Base-by-base conservation (phyloP, 2,888 invertebrate species). In the Odontomyia ornata region DNA sequence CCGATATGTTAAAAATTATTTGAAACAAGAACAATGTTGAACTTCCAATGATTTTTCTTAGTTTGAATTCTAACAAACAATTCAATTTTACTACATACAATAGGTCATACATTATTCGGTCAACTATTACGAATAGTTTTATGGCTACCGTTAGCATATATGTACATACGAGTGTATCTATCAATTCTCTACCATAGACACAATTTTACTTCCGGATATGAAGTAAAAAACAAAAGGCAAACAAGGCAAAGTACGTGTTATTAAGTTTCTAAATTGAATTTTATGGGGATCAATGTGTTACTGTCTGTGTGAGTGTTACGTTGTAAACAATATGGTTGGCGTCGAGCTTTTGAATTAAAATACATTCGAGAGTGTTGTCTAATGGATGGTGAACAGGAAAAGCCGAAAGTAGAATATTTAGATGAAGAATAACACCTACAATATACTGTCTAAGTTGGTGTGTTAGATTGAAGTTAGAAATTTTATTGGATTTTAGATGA, bases 201-300 rank as follows among this genome's bases (percentile, higher is more conserved):
- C 47, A 69, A 47, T 25, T 65, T 43, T 69, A 69, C 69, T 69
- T 69, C 69, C 69, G 69, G 69, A 69, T 25, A 11, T 52, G n/a
- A 30, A 65, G 36, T 36, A 52, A 13, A 36, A 36, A 36, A 36
- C 36, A 36, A 36, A 36, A 18, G 52, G 52, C 52, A n/a, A n/a
- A 52, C 52, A 15, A 15, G 69, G 69, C 21, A 36, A 36, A 36
- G 36, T 36, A 25, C 18, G 28, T 36, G 21, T 36, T 30, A 65
- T 30, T 46, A 30, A 25, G 46, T 47, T 46, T 69, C 69, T 46
- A 69, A 69, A 69, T 69, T 69, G 46, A 69, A 69, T 69, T 69
- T 69, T 69, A 46, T 46, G 36, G 65, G n/a, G 21, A 36, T 36
- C 36, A 36, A 36, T 36, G 36, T 36, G 36, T 36, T 36, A 36